Evolutionary conservation across 1,140 invertebrate species (phyloP).

Genomic region (Adelges cooleyi): DNA sequence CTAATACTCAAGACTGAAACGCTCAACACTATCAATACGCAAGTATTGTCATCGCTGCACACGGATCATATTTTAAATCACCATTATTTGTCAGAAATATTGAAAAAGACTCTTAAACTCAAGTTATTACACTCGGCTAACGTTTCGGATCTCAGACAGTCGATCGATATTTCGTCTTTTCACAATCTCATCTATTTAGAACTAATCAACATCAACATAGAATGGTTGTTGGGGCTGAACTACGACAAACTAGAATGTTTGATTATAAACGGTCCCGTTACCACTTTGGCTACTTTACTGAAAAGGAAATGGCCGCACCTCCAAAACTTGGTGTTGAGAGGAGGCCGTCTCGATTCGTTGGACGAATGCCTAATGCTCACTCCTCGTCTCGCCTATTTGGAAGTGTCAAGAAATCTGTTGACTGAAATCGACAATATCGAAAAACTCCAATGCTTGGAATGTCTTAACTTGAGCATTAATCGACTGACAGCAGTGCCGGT

Average conservation of each 20-base stretch:
- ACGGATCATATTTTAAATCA: constrained; percentile 20
- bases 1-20: neutral
- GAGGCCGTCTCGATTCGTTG: neutral
- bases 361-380: neutral
- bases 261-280: neutral
- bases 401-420: constrained; percentile 5
- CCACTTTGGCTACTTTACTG: neutral
- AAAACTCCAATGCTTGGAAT: constrained; percentile 10
- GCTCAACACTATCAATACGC: neutral
- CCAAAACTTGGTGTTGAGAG: neutral
- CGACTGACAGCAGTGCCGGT: constrained; percentile 38
- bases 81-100: constrained; percentile 14
- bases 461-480: constrained; percentile 21
- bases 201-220: constrained; percentile 5
- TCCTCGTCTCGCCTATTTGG: neutral
- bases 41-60: neutral
- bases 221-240: constrained; percentile 12
- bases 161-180: constrained; percentile 6
- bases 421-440: neutral
- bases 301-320: constrained; percentile 6
- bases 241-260: constrained; percentile 1
- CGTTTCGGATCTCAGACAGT: neutral
- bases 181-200: constrained; percentile 14
- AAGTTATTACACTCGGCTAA: neutral
- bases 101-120: constrained; percentile 4